Conservation (phyloP, 2,113 vertebrate genomes). For the Phalacrocorax aristotelis region DNA sequence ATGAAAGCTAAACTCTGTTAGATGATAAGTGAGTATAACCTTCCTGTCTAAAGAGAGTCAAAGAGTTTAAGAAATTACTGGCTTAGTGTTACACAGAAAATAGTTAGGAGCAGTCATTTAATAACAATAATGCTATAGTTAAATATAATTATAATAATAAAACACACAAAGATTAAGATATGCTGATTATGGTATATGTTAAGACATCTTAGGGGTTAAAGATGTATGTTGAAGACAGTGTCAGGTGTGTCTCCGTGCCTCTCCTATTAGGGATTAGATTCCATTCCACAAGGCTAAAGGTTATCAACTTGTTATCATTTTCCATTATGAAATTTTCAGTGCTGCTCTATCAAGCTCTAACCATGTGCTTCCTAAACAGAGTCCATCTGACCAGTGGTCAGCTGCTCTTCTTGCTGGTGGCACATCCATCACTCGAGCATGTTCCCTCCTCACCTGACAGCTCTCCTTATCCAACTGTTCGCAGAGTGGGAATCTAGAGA, state of each 20-base stretch:
- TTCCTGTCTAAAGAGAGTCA: not conserved
- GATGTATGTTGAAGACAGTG: not conserved
- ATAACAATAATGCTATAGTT: not conserved
- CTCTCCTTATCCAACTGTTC: not conserved
- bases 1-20: not conserved
- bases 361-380: not conserved
- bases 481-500: not conserved
- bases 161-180: not conserved
- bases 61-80: not conserved
- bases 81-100: not conserved
- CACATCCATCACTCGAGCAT: accelerated
- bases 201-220: not conserved
- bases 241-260: not conserved
- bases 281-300: not conserved
- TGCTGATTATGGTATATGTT: not conserved
- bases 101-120: not conserved
- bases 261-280: not conserved
- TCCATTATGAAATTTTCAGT: not conserved
- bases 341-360: not conserved
- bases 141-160: not conserved
- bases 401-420: not conserved
- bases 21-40: not conserved
- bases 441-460: not conserved
- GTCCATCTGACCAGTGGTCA: not conserved
- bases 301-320: constrained; percentile 17